A percentile compares a stretch with the other conserved stretches of the same genome.
Conservation (phyloP, 1,140 invertebrate species). For the Probaryconus sp. region DNA sequence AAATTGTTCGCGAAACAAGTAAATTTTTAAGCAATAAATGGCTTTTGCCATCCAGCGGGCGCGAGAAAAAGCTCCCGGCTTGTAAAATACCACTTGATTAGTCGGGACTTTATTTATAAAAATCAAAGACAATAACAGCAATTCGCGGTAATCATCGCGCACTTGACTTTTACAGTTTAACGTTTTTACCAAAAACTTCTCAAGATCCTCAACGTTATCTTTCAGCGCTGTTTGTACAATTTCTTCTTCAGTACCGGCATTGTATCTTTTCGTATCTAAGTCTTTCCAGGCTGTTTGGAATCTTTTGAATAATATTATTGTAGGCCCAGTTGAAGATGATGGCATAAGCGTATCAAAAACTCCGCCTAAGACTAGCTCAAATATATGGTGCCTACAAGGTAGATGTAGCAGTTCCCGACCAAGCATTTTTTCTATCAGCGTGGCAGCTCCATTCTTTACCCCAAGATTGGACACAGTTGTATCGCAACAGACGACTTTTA, state of each 20-base stretch:
- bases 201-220: background rate
- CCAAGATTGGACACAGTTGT: conserved; percentile 7
- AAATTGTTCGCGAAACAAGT: conserved; percentile 44
- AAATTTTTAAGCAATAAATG: conserved; percentile 68
- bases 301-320: no score
- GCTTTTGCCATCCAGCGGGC: conserved; percentile 71
- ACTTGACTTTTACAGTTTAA: conserved; percentile 2
- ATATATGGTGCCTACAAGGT: conserved; percentile 17
- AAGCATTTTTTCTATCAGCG: background rate
- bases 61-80: conserved; percentile 59
- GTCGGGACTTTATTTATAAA: conserved; percentile 37
- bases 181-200: background rate
- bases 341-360: conserved; percentile 26
- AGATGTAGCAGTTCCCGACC: conserved; percentile 5
- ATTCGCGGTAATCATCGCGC: conserved; percentile 56
- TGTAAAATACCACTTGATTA: conserved; percentile 21
- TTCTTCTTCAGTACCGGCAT: background rate
- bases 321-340: conserved; percentile 54
- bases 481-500: background rate
- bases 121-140: conserved; percentile 47
- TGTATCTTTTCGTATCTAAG: no score
- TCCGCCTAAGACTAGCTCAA: conserved; percentile 14
- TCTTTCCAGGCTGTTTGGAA: no score
- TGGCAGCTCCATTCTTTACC: background rate
- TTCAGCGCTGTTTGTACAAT: background rate